phyloP scores from a whole-genome alignment of 2,888 invertebrate species.

The Napeogenes sylphis region DNA sequence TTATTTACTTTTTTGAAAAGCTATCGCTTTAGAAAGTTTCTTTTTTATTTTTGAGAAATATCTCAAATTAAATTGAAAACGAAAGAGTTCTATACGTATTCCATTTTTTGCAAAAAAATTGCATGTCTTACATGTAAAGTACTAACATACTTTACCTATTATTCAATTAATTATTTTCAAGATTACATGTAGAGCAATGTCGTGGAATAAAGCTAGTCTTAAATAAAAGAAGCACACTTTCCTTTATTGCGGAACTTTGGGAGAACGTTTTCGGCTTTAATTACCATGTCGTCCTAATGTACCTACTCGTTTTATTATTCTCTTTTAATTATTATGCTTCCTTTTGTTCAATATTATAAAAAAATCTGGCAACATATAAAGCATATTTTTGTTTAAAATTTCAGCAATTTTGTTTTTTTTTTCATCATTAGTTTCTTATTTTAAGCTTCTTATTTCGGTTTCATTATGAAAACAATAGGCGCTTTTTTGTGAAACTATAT shows the following conservation, averaged over 20 bases:
- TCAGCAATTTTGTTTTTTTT: slow-evolving; percentile 15
- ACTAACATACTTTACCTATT: too few species aligned
- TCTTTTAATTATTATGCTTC: slow-evolving; percentile 31
- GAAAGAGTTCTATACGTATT: too few species aligned
- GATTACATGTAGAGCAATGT: not conserved
- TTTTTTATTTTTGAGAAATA: too few species aligned
- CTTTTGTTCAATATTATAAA: slow-evolving; percentile 27
- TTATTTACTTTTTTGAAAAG: too few species aligned
- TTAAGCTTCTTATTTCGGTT: slow-evolving; percentile 15
- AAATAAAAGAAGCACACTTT: slow-evolving; percentile 7
- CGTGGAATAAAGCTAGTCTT: not conserved
- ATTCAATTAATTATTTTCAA: too few species aligned
- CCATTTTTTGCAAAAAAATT: too few species aligned
- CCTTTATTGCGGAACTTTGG: slow-evolving; percentile 11
- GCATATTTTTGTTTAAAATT: slow-evolving; percentile 21
- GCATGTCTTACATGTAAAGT: too few species aligned
- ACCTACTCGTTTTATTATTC: slow-evolving; percentile 27
- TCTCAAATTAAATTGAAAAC: too few species aligned
- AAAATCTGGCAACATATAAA: slow-evolving; percentile 21
- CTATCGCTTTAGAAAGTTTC: too few species aligned
- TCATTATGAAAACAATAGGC: slow-evolving; percentile 18
- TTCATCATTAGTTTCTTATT: slow-evolving; percentile 10
- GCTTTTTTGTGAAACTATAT: slow-evolving; percentile 11
- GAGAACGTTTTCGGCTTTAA: slow-evolving; percentile 28
- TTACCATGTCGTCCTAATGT: slow-evolving; percentile 28